Conservation (phyloP, 2,113 vertebrate genomes). For the Nymphicus hollandicus region DNA sequence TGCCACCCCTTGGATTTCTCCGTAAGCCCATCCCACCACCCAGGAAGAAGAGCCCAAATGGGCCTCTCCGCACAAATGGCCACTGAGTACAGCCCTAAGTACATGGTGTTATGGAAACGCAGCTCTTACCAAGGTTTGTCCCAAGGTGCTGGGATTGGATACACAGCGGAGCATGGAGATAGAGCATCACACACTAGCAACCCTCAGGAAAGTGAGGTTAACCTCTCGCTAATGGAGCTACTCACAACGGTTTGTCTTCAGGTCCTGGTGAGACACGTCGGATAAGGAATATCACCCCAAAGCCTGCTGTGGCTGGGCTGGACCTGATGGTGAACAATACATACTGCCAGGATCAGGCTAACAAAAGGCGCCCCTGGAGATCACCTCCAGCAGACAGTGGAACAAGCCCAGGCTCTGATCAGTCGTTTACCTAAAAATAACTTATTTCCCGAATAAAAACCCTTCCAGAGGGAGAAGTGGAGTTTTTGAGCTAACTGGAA, state of each 20-base stretch:
- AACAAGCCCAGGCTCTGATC: neutral
- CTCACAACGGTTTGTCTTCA: rapidly evolving
- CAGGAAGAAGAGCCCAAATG: neutral
- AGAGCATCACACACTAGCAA: neutral
- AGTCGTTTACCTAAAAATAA: neutral
- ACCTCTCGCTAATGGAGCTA: neutral
- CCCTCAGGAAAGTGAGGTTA: neutral
- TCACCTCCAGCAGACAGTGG: neutral
- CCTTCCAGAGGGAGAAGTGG: neutral
- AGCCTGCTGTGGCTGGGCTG: neutral
- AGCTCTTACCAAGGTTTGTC: neutral
- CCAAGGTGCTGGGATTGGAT: neutral
- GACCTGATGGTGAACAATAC: neutral
- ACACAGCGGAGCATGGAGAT: rapidly evolving
- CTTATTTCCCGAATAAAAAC: neutral
- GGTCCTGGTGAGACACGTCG: rapidly evolving
- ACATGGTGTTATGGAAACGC: neutral
- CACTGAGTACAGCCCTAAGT: neutral
- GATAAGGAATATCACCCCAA: neutral
- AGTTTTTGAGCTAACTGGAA: neutral
- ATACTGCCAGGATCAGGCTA: neutral
- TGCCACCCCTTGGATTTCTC: neutral
- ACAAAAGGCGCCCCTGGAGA: neutral
- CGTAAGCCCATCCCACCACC: neutral
- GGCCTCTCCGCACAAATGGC: neutral